Percentiles rank a stretch among this genome's conserved stretches.
These are phyloP conservation scores for Azemiops feae DNA, from an alignment of 2,113 vertebrate species.

Conservation along the genomic window DNA sequence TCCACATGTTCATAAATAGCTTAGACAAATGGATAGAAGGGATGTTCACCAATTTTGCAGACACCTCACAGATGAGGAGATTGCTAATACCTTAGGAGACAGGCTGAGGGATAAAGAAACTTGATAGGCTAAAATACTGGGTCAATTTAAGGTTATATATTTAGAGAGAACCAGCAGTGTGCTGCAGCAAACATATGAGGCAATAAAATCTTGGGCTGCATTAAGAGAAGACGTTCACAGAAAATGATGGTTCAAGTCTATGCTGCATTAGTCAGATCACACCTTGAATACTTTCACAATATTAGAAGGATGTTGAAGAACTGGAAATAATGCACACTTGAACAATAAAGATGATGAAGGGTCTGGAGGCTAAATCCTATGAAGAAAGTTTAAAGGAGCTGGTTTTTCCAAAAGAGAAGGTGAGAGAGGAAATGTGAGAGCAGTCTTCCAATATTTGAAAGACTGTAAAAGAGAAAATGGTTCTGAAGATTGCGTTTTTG, in stretches of 20 bases:
- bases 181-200: neutral
- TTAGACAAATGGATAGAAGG: neutral
- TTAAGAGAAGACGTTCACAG: neutral
- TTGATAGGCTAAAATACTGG: neutral
- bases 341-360: neutral
- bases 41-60: neutral
- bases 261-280: neutral
- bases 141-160: neutral
- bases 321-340: neutral
- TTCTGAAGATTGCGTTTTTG: neutral
- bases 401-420: neutral
- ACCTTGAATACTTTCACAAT: neutral
- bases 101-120: neutral
- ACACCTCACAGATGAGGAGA: neutral
- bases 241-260: neutral
- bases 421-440: neutral
- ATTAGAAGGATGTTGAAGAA: neutral
- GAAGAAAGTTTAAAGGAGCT: neutral
- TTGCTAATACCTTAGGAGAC: neutral
- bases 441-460: neutral
- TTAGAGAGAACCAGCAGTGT: neutral
- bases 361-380: neutral
- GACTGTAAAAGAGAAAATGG: neutral
- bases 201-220: neutral
- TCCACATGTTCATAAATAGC: neutral